Evolutionary conservation across 2,888 invertebrate species (phyloP), one percentile per base, ranked within the genome.

Genomic region (Acanthosepion esculentum): DNA sequence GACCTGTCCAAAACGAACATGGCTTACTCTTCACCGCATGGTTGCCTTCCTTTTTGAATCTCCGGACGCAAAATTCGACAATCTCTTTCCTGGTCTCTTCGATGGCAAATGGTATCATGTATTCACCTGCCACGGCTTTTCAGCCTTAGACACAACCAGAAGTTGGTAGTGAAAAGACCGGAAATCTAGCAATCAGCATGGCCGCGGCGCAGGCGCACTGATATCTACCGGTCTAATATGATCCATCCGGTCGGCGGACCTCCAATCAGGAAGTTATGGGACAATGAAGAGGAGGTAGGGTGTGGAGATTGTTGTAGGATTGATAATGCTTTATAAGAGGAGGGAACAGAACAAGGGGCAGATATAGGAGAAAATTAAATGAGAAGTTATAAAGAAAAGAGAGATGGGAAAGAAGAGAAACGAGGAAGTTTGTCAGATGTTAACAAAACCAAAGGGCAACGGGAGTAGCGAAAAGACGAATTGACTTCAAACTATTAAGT

Each of bases 121-220:
- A 3, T 15, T 78, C 78, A 78, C 78, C 78, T 78, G 78, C 78
- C 78, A 78, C n/a, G n/a, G n/a, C 78, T n/a, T 78, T 78, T n/a
- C 78, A 78, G 15, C 3, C 78, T n/a, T 10, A 78, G 78, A 78
- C n/a, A 33, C 78, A 78, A n/a, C n/a, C 78, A 33, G 78, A 78
- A 78, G 12, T 78, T 1, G 8, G 15, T 15, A n/a, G 12, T 78
- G 78, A 78, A 78, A n/a, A n/a, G 78, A 33, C 78, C 78, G 78
- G 78, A 78, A 78, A 78, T 78, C n/a, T n/a, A 78, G 78, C 78
- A 78, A 78, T 78, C 78, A 78, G 78, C n/a, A 78, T n/a, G 78
- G 78, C n/a, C 5, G 78, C n/a, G 10, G 78, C 78, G 78, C 78
- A 78, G 78, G 78, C 78, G n/a, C 78, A 78, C 78, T 78, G 78